phyloP scores from a whole-genome alignment of 2,113 vertebrate species.

The Corydoras sp. region DNA sequence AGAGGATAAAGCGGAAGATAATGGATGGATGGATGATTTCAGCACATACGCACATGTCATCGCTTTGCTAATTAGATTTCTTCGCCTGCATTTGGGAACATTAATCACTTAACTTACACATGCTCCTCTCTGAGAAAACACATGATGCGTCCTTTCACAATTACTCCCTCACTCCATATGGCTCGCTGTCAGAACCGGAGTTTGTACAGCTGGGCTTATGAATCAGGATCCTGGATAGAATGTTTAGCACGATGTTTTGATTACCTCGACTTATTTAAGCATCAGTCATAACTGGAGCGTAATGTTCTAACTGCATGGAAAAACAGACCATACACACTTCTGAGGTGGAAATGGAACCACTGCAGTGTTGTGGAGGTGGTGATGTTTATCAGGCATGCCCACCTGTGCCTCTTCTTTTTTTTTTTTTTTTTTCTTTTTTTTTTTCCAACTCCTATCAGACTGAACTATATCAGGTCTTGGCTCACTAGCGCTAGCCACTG shows the following conservation, averaged over 20 bases:
- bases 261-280: constrained; percentile 12
- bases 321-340: constrained; percentile 1
- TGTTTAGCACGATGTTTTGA: constrained; percentile 29
- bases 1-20: too few species aligned
- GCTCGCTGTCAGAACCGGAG: constrained; percentile 13
- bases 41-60: too few species aligned
- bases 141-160: constrained; percentile 5
- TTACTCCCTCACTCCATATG: constrained; percentile 34
- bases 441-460: neutral
- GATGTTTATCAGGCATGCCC: constrained; percentile 6
- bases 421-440: neutral
- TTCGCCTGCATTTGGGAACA: too few species aligned
- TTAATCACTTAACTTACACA: neutral
- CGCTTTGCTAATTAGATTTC: too few species aligned
- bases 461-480: constrained; percentile 29
- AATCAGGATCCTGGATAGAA: constrained; percentile 10
- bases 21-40: too few species aligned
- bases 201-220: constrained; percentile 30
- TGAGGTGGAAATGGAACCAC: neutral
- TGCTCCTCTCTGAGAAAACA: constrained; percentile 3
- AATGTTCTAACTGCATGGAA: neutral
- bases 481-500: constrained; percentile 34
- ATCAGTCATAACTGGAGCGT: constrained; percentile 2
- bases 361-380: constrained; percentile 4
- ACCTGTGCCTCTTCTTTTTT: neutral